Evolutionary conservation across 2,888 invertebrate species (phyloP).

Genomic region (Nomada ruficornis): DNA sequence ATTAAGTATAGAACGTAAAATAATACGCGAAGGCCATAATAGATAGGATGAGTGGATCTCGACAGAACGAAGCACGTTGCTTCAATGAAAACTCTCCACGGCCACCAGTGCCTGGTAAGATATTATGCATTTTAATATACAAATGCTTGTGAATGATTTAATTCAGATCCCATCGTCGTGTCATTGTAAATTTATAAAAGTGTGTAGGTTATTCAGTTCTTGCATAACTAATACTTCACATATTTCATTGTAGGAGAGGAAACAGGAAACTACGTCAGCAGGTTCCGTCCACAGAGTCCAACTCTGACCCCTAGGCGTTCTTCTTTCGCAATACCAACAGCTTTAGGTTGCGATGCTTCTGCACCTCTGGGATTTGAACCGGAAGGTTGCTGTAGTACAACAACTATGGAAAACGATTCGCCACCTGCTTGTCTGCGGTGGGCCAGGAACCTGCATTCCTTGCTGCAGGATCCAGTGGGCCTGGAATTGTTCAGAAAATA

Average conservation of each 20-base stretch:
- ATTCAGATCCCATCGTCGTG: neutral
- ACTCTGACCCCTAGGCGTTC: conserved; percentile 84
- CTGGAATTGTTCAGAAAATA: conserved; percentile 94
- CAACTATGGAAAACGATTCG: conserved; percentile 82
- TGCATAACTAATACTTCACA: neutral
- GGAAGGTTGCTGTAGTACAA: conserved; percentile 85
- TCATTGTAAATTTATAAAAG: neutral
- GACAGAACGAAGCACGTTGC: conserved; percentile 82
- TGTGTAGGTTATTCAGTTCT: conserved; percentile 10
- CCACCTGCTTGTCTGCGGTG: conserved; percentile 93
- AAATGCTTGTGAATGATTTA: neutral
- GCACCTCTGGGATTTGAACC: conserved; percentile 86
- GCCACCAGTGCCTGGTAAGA: conserved; percentile 93
- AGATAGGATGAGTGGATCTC: conserved; percentile 84
- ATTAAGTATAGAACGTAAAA: conserved; percentile 82
- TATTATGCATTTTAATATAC: neutral
- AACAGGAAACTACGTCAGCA: conserved; percentile 80
- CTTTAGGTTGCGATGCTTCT: conserved; percentile 80
- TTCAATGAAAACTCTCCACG: conserved; percentile 90
- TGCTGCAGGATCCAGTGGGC: conserved; percentile 95
- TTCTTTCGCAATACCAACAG: conserved; percentile 79
- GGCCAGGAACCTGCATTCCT: conserved; percentile 93
- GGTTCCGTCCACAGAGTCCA: conserved; percentile 82
- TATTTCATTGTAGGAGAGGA: conserved; percentile 79
- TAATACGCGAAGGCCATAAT: conserved; percentile 81